phyloP scores from a whole-genome alignment of 2,797 vertebrate genomes.

The Vultur gryphus region DNA sequence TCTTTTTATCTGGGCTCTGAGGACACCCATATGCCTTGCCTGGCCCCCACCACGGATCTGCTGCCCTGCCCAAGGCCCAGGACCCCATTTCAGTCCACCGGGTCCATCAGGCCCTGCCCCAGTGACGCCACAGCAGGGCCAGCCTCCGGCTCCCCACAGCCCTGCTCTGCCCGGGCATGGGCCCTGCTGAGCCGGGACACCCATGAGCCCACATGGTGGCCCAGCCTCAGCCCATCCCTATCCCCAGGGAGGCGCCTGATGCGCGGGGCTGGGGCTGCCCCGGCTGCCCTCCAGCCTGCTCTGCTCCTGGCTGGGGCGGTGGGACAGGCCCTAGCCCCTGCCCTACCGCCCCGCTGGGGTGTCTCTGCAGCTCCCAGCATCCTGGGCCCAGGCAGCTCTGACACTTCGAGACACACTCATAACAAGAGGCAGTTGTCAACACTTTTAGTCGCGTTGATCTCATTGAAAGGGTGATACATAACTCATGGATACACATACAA shows the following conservation, averaged over 20 bases:
- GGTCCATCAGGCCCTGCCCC: not conserved
- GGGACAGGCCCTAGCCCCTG: too few relatives aligned
- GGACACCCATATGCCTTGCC: not conserved
- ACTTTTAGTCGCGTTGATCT: not conserved
- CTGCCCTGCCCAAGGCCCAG: not conserved
- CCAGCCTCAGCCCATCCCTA: not conserved
- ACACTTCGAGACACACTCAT: rapidly evolving
- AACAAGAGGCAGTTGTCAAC: not conserved
- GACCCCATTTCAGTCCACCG: not conserved
- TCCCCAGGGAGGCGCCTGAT: rapidly evolving
- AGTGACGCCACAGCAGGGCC: rapidly evolving
- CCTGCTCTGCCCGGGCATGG: not conserved
- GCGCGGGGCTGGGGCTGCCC: not conserved
- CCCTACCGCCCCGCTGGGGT: rapidly evolving
- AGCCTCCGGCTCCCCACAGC: not conserved
- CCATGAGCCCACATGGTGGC: too few relatives aligned
- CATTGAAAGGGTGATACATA: rapidly evolving
- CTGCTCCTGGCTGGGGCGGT: not conserved
- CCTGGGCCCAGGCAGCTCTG: not conserved
- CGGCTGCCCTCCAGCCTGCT: not conserved
- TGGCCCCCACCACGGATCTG: rapidly evolving
- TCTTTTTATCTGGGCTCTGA: not conserved
- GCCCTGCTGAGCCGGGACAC: not conserved
- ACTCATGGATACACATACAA: rapidly evolving
- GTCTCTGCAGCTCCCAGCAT: not conserved